Evolutionary conservation across 2,797 vertebrate species (phyloP).

Genomic region (Phaenicophaeus curvirostris): DNA sequence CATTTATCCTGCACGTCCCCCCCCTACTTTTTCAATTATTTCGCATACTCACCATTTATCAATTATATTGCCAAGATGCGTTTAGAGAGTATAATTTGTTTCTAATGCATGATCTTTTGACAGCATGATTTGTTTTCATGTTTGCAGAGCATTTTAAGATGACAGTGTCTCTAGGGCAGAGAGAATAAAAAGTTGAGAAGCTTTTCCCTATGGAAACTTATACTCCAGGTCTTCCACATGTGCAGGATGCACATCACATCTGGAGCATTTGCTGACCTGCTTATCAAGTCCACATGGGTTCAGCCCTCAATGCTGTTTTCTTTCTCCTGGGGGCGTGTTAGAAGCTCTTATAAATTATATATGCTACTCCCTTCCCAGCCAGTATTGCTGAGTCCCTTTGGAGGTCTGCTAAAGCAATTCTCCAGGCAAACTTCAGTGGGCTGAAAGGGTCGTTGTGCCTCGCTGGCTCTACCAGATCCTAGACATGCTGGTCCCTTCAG

Average conservation of each 20-base stretch:
- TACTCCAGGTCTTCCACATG: not conserved
- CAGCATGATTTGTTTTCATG: constrained; percentile 62
- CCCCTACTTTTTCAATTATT: constrained; percentile 59
- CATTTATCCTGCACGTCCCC: constrained; percentile 35
- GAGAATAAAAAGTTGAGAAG: not conserved
- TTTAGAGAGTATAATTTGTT: constrained; percentile 56
- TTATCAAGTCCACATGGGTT: not conserved
- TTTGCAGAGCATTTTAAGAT: constrained; percentile 15
- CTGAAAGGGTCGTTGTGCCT: not conserved
- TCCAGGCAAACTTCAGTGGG: not conserved
- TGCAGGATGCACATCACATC: fast-evolving
- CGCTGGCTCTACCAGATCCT: not conserved
- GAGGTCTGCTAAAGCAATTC: not conserved
- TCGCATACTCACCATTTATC: constrained; percentile 30
- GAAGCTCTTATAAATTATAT: not conserved
- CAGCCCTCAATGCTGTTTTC: not conserved
- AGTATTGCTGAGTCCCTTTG: not conserved
- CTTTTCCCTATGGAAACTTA: not conserved
- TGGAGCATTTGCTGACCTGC: not conserved
- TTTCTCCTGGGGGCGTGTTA: not conserved
- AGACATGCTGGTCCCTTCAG: fast-evolving
- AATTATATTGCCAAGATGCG: constrained; percentile 51
- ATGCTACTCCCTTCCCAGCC: not conserved
- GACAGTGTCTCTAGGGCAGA: constrained; percentile 3
- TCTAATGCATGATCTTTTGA: constrained; percentile 54